Conservation (phyloP, 2,797 vertebrate species). For the Chaetophractus vellerosus region DNA sequence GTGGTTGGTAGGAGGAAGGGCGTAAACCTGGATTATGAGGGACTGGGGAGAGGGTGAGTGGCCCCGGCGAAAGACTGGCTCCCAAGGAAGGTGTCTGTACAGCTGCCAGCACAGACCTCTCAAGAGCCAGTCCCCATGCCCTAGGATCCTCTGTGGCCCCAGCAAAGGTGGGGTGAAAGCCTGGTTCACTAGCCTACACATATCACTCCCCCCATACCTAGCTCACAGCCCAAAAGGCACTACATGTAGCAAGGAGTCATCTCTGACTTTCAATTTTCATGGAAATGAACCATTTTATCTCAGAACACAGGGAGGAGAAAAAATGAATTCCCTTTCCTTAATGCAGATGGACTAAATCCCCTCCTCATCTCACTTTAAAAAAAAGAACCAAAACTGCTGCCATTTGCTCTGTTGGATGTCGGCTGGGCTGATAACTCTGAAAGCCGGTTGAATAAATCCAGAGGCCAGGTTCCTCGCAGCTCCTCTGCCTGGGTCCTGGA, state of each 20-base stretch:
- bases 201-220: background rate
- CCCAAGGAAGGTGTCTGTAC: background rate
- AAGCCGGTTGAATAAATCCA: background rate
- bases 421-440: constrained; percentile 26
- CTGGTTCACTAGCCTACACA: rapidly evolving
- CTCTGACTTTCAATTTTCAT: constrained; percentile 74
- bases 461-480: constrained; percentile 11
- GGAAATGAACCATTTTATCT: constrained; percentile 83
- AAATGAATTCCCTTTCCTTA: constrained; percentile 57
- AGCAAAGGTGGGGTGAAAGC: background rate
- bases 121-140: background rate
- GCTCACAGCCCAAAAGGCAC: constrained; percentile 9
- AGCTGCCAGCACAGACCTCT: background rate
- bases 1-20: background rate
- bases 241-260: constrained; percentile 65
- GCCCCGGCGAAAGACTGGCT: background rate
- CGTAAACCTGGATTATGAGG: background rate
- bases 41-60: background rate
- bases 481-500: background rate
- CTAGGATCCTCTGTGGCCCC: background rate
- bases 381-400: constrained; percentile 13
- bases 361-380: constrained; percentile 29
- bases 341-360: constrained; percentile 71
- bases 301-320: background rate
- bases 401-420: constrained; percentile 56